These are phyloP conservation scores for Denticeps clupeoides DNA, from an alignment of 2,797 vertebrate species.

Conservation along the genomic window DNA sequence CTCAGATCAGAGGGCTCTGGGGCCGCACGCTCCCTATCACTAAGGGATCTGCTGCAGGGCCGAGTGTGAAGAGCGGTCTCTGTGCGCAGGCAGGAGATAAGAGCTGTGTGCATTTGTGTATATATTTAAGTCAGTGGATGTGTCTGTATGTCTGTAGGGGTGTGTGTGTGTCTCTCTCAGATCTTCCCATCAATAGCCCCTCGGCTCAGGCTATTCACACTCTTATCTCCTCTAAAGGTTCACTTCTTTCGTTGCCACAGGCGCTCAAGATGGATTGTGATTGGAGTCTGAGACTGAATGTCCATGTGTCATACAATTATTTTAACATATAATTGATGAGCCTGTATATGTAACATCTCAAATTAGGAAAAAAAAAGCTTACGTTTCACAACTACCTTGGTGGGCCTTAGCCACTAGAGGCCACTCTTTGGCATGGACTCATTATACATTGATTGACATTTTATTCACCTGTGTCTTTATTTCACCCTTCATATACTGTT, in stretches of 20 bases:
- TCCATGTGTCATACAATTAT: too few species aligned
- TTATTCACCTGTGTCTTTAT: too few species aligned
- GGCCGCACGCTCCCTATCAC: not conserved
- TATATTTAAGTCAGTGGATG: constrained; percentile 2
- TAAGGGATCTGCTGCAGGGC: not conserved
- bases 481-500: too few species aligned
- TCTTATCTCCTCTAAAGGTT: constrained; percentile 22
- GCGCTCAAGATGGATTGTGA: not conserved
- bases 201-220: constrained; percentile 23
- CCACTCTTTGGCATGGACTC: too few species aligned
- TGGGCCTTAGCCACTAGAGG: too few species aligned
- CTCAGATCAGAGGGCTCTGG: not conserved
- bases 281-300: not conserved
- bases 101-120: not conserved
- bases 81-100: not conserved
- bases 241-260: not conserved
- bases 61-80: too few species aligned
- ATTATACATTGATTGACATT: too few species aligned
- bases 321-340: too few species aligned
- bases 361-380: too few species aligned
- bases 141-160: constrained; percentile 6
- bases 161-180: constrained; percentile 20
- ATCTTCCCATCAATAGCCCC: constrained; percentile 30
- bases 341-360: too few species aligned
- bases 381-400: too few species aligned